Evolutionary conservation across 2,113 vertebrate species (phyloP), one percentile per base, ranked within the genome.

Genomic region (Cnemophilus loriae): DNA sequence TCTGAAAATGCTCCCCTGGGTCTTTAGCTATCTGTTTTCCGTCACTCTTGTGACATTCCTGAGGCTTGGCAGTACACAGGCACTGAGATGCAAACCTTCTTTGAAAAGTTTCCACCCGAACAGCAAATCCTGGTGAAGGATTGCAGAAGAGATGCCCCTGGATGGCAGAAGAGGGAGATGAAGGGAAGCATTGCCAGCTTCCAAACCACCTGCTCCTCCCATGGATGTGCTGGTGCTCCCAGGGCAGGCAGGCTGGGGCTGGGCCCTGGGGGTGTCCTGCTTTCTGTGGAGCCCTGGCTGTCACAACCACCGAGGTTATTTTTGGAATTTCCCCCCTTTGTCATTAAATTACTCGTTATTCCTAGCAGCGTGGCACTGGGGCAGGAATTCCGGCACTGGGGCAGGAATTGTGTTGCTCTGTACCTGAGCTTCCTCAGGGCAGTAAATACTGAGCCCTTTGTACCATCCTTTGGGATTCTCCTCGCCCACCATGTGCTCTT

Each of bases 331-430:
- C 5, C 15, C 35, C 68, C 4, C 61, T 83, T 63, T 53, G 30
- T 27, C 16, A 6, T 39, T 57, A 56, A 42, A 57, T 32, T 18
- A 2, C 2, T 70, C 87, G 33, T 70, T 75, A 27, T 33, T 52
- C 30, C 5, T 24, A 82, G 46, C 61, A 87, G 67, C 1, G 2
- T 10, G 23, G 33, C 24, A 9, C 13, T 56, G 33, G 9, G 68
- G 49, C n/a, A 50, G 68, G 68, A 23, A 44, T 32, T 27, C 33
- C 1, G 1, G 56, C 11, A 16, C 50, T 27, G 56, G 68, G n/a
- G 13, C 21, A 53, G 39, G 35, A 2, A 2, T 13, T 6, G 4
- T 0, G 0, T 30, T 70, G 47, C 32, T 95, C 12, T 2, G 0
- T 46, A 27, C 39, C 24, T 1, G 1, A 0, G 1, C 17, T 78